Evolutionary conservation across 92 coral and sea anemone species (phyloP).

Genomic region (Parazoanthus swiftii): DNA sequence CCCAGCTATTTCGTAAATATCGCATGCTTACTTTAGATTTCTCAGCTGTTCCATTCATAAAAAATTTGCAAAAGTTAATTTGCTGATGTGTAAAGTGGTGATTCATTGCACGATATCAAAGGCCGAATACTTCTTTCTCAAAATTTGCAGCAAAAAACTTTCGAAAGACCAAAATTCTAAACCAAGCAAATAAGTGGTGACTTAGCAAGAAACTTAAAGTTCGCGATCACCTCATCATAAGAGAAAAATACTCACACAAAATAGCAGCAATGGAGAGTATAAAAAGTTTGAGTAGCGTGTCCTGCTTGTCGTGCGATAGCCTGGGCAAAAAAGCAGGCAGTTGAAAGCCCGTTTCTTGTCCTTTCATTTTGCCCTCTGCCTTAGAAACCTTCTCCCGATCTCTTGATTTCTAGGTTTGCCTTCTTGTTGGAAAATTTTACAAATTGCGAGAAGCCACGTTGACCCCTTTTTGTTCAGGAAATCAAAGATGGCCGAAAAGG

Average conservation of each 20-base stretch:
- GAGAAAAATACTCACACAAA: conserved; percentile 76
- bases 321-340: conserved; percentile 86
- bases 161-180: not conserved
- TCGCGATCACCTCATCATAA: not conserved
- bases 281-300: conserved; percentile 92
- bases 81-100: not conserved
- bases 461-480: conserved; percentile 79
- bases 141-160: not conserved
- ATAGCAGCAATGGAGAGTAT: conserved; percentile 86
- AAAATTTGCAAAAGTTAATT: not conserved
- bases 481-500: conserved; percentile 92
- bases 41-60: not conserved
- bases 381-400: conserved; percentile 55
- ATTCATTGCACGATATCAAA: not conserved
- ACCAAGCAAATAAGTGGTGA: not conserved
- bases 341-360: conserved; percentile 80
- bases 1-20: not conserved
- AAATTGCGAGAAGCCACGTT: conserved; percentile 90
- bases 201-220: not conserved
- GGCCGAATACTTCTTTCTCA: not conserved
- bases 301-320: conserved; percentile 93
- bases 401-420: conserved; percentile 63
- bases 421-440: conserved; percentile 45
- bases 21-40: too few relatives aligned
- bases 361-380: conserved; percentile 69